phyloP scores from a whole-genome alignment of 2,113 vertebrate species.

The Poecilia latipinna region DNA sequence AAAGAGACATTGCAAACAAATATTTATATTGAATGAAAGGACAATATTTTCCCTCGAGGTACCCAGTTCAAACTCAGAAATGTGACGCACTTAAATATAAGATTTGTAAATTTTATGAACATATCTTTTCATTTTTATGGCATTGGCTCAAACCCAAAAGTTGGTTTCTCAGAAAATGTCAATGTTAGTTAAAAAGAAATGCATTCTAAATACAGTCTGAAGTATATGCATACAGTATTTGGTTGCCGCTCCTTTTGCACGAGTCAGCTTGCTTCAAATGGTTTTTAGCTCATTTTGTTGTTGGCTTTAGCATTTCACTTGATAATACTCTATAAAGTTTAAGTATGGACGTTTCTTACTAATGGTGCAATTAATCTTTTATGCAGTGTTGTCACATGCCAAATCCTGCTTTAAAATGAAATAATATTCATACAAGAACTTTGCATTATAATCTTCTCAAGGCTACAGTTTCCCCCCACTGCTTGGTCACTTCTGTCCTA shows the following conservation, averaged over 20 bases:
- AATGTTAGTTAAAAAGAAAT: neutral
- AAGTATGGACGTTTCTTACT: neutral
- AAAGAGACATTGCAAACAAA: too few relatives aligned
- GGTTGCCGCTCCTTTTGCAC: neutral
- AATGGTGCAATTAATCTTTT: neutral
- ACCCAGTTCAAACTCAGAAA: too few relatives aligned
- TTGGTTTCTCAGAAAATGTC: neutral
- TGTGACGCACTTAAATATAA: too few relatives aligned
- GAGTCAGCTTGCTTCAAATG: neutral
- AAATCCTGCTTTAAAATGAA: neutral
- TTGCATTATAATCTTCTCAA: neutral
- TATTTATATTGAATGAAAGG: too few relatives aligned
- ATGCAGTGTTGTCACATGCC: neutral
- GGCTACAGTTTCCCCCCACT: neutral
- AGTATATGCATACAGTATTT: neutral
- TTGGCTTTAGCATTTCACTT: neutral
- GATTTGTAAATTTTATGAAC: too few relatives aligned
- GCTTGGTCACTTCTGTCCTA: neutral
- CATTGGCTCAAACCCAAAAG: too few relatives aligned
- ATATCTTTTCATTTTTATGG: too few relatives aligned
- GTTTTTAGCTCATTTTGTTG: neutral
- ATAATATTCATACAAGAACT: neutral
- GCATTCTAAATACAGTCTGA: too few relatives aligned
- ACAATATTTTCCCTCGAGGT: too few relatives aligned
- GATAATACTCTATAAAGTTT: neutral